phyloP scores from a whole-genome alignment of 2,888 invertebrate genomes.

The Lobophora halterata region DNA sequence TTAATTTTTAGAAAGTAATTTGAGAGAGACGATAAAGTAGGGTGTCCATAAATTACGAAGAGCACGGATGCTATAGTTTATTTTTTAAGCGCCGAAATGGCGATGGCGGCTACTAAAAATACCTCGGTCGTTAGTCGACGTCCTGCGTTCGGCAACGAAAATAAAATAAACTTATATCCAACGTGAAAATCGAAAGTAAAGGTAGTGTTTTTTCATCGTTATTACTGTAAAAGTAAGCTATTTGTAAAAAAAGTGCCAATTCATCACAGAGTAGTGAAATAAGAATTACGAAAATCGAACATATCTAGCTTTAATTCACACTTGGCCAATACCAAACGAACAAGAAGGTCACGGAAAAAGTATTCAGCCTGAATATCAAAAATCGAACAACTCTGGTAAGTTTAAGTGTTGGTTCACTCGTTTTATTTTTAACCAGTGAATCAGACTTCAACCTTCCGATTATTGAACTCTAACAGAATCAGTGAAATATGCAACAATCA shows the following conservation, averaged over 20 bases:
- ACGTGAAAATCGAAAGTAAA: constrained; percentile 1
- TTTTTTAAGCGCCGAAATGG: constrained; percentile 63
- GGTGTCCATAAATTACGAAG: constrained; percentile 63
- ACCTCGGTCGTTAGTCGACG: constrained; percentile 58
- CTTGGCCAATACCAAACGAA: too few relatives aligned
- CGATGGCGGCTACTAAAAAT: constrained; percentile 68
- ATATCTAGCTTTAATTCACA: too few relatives aligned
- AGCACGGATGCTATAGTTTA: constrained; percentile 52
- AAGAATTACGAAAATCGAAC: too few relatives aligned
- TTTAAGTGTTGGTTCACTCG: too few relatives aligned
- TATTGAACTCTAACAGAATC: too few relatives aligned
- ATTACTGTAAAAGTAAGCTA: constrained; percentile 1
- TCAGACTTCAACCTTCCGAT: too few relatives aligned
- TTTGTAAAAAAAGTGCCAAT: too few relatives aligned
- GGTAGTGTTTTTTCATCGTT: neutral
- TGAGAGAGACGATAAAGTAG: constrained; percentile 54
- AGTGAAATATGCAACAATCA: constrained; percentile 14
- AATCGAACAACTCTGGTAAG: too few relatives aligned
- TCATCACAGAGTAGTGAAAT: too few relatives aligned
- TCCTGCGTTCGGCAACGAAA: constrained; percentile 27
- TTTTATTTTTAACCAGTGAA: too few relatives aligned
- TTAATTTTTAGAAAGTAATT: constrained; percentile 51
- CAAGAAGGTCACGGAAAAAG: too few relatives aligned
- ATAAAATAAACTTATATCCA: constrained; percentile 1
- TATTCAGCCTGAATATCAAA: too few relatives aligned